Conservation (phyloP, 2,113 vertebrate genomes). For the Phylloscopus whistleri region DNA sequence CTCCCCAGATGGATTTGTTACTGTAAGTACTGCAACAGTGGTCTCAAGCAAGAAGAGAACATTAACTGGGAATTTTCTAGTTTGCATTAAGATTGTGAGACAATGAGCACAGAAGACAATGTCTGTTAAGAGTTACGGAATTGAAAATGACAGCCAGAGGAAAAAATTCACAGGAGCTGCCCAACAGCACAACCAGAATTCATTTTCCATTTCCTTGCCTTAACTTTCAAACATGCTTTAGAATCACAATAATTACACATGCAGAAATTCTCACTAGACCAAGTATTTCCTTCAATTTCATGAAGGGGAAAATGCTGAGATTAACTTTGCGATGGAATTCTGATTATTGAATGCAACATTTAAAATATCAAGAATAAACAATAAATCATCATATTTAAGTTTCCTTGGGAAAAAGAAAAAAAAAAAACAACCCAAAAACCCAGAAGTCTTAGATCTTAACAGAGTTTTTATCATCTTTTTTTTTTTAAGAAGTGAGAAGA, state of each 20-base stretch:
- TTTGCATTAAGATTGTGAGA: not conserved
- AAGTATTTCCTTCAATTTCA: not conserved
- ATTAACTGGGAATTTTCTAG: not conserved
- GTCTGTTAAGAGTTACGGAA: not conserved
- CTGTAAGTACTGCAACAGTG: not conserved
- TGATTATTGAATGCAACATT: not conserved
- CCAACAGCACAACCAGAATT: not conserved
- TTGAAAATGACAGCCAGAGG: not conserved
- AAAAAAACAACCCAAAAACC: not conserved
- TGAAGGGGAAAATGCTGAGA: not conserved
- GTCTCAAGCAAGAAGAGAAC: not conserved
- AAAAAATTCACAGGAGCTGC: not conserved
- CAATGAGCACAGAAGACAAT: not conserved
- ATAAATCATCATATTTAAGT: not conserved
- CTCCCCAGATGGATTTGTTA: not conserved
- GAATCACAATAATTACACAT: not conserved
- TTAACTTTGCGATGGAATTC: not conserved
- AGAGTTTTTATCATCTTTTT: not conserved
- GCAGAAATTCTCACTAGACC: not conserved
- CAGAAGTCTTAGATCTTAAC: not conserved
- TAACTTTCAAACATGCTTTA: not conserved
- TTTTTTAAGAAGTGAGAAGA: not conserved
- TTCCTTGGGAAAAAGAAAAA: accelerated
- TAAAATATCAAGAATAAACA: not conserved
- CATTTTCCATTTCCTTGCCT: not conserved